These are phyloP conservation scores for Talpa occidentalis DNA, from an alignment of 2,113 vertebrate species.

Conservation along the genomic window DNA sequence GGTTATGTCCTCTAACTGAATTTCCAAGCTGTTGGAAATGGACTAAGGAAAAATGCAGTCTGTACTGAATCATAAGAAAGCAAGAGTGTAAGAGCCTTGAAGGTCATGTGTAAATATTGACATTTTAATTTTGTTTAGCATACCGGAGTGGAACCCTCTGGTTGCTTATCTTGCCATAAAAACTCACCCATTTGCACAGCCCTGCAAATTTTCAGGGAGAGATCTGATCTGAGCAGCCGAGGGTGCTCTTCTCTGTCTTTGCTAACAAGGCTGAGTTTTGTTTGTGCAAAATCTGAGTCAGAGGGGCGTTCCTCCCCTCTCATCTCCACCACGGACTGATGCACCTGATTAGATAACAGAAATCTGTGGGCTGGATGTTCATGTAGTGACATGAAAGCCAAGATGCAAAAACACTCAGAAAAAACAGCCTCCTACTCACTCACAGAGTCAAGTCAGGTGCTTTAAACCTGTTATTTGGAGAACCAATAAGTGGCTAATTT, in stretches of 20 bases:
- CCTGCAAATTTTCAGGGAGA: neutral
- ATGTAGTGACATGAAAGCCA: constrained; percentile 80
- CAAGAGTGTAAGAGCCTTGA: constrained; percentile 86
- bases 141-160: constrained; percentile 83
- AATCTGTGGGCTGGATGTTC: constrained; percentile 79
- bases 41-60: constrained; percentile 88
- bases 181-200: constrained; percentile 76
- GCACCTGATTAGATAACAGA: constrained; percentile 84
- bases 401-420: constrained; percentile 73
- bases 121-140: constrained; percentile 89
- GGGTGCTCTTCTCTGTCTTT: constrained; percentile 27
- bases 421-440: constrained; percentile 76
- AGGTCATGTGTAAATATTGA: constrained; percentile 91
- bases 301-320: constrained; percentile 81
- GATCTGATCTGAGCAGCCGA: neutral
- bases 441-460: constrained; percentile 74
- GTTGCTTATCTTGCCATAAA: constrained; percentile 84
- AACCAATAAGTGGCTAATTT: constrained; percentile 60
- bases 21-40: constrained; percentile 92
- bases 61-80: constrained; percentile 90
- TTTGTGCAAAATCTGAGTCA: constrained; percentile 86
- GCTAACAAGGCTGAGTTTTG: constrained; percentile 76
- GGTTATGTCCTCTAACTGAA: constrained; percentile 93
- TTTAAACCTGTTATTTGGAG: constrained; percentile 49
- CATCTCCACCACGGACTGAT: constrained; percentile 79